Evolutionary conservation across 2,888 invertebrate species (phyloP).

Genomic region (Lydus trimaculatus): DNA sequence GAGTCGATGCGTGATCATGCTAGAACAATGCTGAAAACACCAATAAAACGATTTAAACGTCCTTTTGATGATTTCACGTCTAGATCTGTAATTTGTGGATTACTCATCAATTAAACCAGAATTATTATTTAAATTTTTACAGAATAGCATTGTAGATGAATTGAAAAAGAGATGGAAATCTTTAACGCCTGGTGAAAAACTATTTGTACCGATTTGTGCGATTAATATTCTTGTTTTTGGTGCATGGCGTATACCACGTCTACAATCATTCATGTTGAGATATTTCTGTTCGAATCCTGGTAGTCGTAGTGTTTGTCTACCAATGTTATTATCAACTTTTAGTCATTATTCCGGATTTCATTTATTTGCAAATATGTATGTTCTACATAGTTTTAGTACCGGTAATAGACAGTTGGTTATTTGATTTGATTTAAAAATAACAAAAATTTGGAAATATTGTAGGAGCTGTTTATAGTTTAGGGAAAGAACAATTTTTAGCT

Average conservation of each 20-base stretch:
- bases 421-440: neutral
- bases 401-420: constrained; percentile 49
- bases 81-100: constrained; percentile 37
- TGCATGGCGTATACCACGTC: constrained; percentile 79
- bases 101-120: too few relatives aligned
- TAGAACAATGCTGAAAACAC: constrained; percentile 63
- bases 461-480: constrained; percentile 77
- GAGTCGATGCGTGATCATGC: constrained; percentile 72
- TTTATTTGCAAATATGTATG: constrained; percentile 95
- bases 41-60: constrained; percentile 64
- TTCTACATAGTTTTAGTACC: constrained; percentile 82
- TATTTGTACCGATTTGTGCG: constrained; percentile 81
- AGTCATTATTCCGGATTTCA: constrained; percentile 91
- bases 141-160: constrained; percentile 56
- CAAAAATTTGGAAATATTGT: constrained; percentile 41
- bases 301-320: constrained; percentile 77
- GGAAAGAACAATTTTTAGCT: constrained; percentile 91
- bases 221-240: constrained; percentile 81
- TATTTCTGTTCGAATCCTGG: constrained; percentile 88
- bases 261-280: constrained; percentile 77
- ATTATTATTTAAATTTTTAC: too few relatives aligned
- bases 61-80: constrained; percentile 37
- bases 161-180: constrained; percentile 74
- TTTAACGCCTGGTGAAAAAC: constrained; percentile 75
- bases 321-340: constrained; percentile 94